Evolutionary conservation across 2,113 vertebrate species (phyloP), one percentile per base, ranked within the genome.

Genomic region (Amblyopsis rosae): DNA sequence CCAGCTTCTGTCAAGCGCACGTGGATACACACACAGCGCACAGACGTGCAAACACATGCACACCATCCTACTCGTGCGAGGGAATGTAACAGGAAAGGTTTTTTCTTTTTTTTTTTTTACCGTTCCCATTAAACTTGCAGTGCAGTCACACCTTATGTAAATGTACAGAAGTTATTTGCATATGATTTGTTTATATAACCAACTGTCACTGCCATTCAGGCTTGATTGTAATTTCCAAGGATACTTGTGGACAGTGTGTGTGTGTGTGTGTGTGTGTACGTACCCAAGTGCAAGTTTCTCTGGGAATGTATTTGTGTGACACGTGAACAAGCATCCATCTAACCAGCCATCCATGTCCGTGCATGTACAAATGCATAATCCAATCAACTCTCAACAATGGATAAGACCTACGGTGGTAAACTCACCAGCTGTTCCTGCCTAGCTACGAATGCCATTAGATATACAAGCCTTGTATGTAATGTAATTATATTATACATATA

Each of bases 111-210:
- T 6, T 63, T 41, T n/a, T 33, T 12, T 41, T 72, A 62, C 72
- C 72, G 62, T 69, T 53, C 16, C 71, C 80, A 58, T 86, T 74
- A 84, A 77, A 50, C 73, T 72, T 66, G 85, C 82, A 84, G 69
- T 73, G 72, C 77, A 86, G 82, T 89, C 83, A 84, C 79, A 84
- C 79, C 80, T 76, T 71, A 87, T 74, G 86, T 82, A 89, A 87
- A 89, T 84, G 74, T 74, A 73, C 10, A 53, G 62, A 63, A 67
- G 59, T 68, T 59, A 82, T 91, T 91, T 89, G 88, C 83, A 91
- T 89, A 13, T 71, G 0, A 82, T 89, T 91, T 91, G 79, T 84
- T 89, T 89, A 86, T 87, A 46, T 81, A 81, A 83, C 88, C 89
- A 91, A 91, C 89, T 89, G 89, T 87, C 89, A 82, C 56, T 65